A percentile compares a stretch with the other conserved stretches of the same genome.
Conservation (phyloP, 2,113 vertebrate species). For the Ameiurus melas region DNA sequence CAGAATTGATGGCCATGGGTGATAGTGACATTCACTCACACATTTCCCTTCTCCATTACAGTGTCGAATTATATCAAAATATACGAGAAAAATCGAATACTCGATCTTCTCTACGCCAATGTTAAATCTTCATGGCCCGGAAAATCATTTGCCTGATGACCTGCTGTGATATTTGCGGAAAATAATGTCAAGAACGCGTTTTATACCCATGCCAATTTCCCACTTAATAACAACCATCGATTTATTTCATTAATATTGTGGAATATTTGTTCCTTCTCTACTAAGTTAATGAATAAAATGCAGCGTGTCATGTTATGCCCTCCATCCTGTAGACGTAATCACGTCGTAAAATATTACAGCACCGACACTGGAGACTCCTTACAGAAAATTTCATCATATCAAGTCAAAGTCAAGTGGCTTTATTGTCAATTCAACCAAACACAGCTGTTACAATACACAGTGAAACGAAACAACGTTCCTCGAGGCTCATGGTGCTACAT, state of each 20-base stretch:
- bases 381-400: no score
- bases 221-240: background rate
- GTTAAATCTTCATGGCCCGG: background rate
- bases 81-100: background rate
- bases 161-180: background rate
- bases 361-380: no score
- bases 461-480: no score
- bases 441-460: no score
- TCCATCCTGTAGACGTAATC: no score
- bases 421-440: no score
- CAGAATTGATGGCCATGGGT: background rate
- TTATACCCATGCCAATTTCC: background rate
- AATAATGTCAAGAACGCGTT: background rate
- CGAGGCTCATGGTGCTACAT: no score
- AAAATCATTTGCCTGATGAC: background rate
- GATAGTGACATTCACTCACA: background rate
- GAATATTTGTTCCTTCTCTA: background rate
- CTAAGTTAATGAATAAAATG: background rate
- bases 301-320: no score
- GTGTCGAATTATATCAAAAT: background rate
- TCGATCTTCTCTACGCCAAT: background rate
- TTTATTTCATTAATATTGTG: background rate
- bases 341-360: no score
- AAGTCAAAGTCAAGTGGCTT: no score
- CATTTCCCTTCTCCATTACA: background rate